Evolutionary conservation across 2,113 vertebrate genomes (phyloP), one percentile per base, ranked within the genome.

Genomic region (Ceyx melanurus): DNA sequence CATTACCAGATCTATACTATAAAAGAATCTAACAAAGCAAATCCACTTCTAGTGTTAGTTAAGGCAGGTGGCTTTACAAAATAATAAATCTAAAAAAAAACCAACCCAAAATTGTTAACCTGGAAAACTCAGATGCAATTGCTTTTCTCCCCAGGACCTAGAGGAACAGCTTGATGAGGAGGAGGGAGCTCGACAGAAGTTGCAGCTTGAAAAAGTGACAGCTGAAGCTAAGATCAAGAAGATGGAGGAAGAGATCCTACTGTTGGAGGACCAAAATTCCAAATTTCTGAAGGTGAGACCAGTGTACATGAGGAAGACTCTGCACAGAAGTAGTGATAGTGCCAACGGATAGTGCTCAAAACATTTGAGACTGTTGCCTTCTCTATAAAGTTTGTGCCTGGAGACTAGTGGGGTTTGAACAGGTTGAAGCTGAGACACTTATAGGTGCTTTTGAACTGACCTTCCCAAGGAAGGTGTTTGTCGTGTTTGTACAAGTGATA

Each of bases 221-320:
- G 99, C 99, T 7, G 99, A 99, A 92, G 98, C 99, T 0, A 99
- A 99, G 95, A 99, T 99, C 88, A 99, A 99, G 96, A 99, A 99
- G 97, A 99, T 99, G 98, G 99, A 99, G 77, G 99, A 99, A 94
- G 99, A 99, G 91, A 98, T 99, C 92, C 97, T 99, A 16, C 97
- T 99, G 75, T 89, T 99, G 12, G 99, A 99, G 93, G 99, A 99
- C 98, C 99, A 99, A 68, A 99, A 99, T 94, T 99, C 99, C 70
- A 99, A 99, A 89, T 99, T 99, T 65, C 94, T 98, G 74, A 99
- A 99, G 98, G 99, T 99, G 86, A 97, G 96, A 31, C 16, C 29
- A 21, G 31, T 5, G 15, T 53, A 50, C 3, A 1, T 3, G 8
- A 9, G 53, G 53, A 37, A 56, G 51, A 20, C 42, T 9, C 28